A percentile compares a stretch with the other conserved stretches of the same genome.
These are phyloP conservation scores for Ictidomys tridecemlineatus DNA, from an alignment of 2,113 vertebrate species.

Conservation along the genomic window DNA sequence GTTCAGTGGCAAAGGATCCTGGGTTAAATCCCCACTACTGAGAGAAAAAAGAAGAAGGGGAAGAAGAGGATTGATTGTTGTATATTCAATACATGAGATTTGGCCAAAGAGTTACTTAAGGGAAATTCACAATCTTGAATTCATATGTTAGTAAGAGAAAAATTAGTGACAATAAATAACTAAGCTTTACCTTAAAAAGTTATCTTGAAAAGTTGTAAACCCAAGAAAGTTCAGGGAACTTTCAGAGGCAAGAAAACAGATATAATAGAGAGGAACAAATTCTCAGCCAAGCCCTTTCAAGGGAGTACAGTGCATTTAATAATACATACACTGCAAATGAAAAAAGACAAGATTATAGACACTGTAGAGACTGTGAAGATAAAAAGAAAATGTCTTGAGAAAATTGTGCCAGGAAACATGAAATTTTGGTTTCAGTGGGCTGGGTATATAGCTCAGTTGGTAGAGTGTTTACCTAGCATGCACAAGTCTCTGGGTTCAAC, in stretches of 20 bases:
- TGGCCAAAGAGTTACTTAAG: neutral
- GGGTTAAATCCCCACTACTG: too few species aligned
- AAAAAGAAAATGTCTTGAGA: neutral
- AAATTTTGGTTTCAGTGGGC: neutral
- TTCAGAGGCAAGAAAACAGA: neutral
- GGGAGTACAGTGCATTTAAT: neutral
- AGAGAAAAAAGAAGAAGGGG: too few species aligned
- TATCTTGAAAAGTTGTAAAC: neutral
- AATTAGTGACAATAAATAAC: neutral
- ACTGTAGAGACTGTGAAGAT: neutral
- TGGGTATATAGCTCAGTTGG: too few species aligned
- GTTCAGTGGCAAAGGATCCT: too few species aligned
- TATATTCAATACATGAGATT: neutral
- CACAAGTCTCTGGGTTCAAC: too few species aligned
- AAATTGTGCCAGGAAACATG: neutral
- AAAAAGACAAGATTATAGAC: too few species aligned
- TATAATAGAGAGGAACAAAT: too few species aligned
- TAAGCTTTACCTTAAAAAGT: neutral
- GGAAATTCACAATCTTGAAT: neutral
- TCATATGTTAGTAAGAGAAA: neutral
- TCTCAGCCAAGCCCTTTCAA: too few species aligned
- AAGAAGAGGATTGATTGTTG: neutral
- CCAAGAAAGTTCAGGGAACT: neutral
- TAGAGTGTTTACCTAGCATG: too few species aligned
- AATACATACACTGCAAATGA: too few species aligned